Evolutionary conservation across 1,140 invertebrate species (phyloP).

Genomic region (Aphis gossypii): DNA sequence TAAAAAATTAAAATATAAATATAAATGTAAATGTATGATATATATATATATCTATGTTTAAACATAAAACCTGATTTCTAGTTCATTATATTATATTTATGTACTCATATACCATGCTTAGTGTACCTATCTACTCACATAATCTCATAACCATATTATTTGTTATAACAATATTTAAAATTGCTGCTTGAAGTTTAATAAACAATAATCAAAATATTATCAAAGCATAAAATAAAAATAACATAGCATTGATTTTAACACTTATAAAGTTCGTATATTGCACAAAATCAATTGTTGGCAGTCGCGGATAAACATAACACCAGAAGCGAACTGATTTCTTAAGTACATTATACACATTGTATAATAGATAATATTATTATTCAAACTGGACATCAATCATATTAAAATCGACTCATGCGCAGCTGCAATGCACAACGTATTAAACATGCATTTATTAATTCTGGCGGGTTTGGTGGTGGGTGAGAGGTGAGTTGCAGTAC

Average conservation of each 20-base stretch:
- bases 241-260: not conserved
- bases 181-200: no score
- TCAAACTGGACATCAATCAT: not conserved
- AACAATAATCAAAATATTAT: no score
- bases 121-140: no score
- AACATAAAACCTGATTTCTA: not conserved
- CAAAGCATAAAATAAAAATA: no score
- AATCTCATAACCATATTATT: no score
- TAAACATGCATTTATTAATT: constrained; percentile 40
- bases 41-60: not conserved
- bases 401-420: not conserved
- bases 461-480: not conserved
- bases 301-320: not conserved
- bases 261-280: not conserved
- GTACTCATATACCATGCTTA: no score
- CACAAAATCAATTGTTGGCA: not conserved
- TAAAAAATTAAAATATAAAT: not conserved
- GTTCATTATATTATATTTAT: not conserved
- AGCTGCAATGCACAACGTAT: constrained; percentile 3
- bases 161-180: no score
- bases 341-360: not conserved
- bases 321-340: not conserved
- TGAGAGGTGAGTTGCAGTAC: not conserved
- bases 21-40: not conserved
- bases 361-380: not conserved